phyloP scores from a whole-genome alignment of 23 tunicate genomes.

The Phallusia fumigata region DNA sequence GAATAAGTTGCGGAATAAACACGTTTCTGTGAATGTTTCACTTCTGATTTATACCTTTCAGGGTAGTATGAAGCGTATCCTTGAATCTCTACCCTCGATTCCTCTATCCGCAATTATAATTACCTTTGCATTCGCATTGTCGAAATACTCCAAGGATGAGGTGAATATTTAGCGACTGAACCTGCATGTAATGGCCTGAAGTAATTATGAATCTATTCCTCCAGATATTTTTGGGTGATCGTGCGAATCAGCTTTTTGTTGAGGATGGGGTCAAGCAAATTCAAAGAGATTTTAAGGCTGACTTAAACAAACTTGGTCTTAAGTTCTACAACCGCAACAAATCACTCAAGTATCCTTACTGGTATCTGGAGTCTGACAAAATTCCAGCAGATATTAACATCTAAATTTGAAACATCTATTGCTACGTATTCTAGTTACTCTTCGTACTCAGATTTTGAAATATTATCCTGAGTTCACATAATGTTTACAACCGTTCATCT shows the following conservation, averaged over 20 bases:
- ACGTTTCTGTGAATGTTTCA: too few species aligned
- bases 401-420: neutral
- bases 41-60: neutral
- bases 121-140: neutral
- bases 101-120: neutral
- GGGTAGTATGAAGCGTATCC: neutral
- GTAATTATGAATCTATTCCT: neutral
- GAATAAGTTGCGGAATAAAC: too few species aligned
- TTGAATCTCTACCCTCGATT: conserved; percentile 5
- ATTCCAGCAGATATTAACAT: conserved; percentile 59
- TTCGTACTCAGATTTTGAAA: too few species aligned
- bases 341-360: conserved; percentile 53
- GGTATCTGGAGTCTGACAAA: conserved; percentile 48
- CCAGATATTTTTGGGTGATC: conserved; percentile 70
- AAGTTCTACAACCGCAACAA: conserved; percentile 63
- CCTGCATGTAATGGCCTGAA: too few species aligned
- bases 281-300: conserved; percentile 43
- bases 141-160: conserved; percentile 12
- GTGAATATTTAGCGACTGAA: neutral
- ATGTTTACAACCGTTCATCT: too few species aligned
- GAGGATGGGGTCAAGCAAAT: conserved; percentile 24
- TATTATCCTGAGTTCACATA: too few species aligned
- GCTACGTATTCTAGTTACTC: too few species aligned
- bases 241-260: conserved; percentile 33
- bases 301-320: conserved; percentile 33